Conservation (phyloP, 2,113 vertebrate genomes). For the Myotis davidii region DNA sequence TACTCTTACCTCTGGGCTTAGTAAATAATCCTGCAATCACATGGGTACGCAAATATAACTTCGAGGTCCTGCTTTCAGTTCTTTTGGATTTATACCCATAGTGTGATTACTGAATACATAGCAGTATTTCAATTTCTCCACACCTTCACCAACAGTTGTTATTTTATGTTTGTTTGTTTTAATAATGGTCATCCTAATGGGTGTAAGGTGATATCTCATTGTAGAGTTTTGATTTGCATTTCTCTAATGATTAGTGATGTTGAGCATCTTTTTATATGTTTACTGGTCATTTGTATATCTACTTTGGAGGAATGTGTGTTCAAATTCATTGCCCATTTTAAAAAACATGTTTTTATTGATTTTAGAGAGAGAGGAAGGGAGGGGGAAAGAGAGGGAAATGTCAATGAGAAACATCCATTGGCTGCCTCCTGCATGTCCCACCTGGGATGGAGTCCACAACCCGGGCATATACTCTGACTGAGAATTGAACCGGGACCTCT, state of each 20-base stretch:
- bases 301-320: background rate
- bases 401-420: no score
- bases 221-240: background rate
- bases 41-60: background rate
- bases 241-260: background rate
- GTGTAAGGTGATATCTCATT: background rate
- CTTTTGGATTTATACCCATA: background rate
- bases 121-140: background rate
- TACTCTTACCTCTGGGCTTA: background rate
- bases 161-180: background rate
- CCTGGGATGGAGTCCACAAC: no score
- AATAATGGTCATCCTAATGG: background rate
- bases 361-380: no score
- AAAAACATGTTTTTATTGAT: no score
- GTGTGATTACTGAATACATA: background rate
- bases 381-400: no score
- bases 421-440: no score
- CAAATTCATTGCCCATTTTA: background rate
- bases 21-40: background rate
- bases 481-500: no score
- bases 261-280: background rate
- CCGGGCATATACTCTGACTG: no score
- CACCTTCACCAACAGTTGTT: background rate
- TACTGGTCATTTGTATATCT: background rate
- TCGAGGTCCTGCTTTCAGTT: background rate